Evolutionary conservation across 2,888 invertebrate species (phyloP), one percentile per base, ranked within the genome.

Genomic region (Branchellion lobata): DNA sequence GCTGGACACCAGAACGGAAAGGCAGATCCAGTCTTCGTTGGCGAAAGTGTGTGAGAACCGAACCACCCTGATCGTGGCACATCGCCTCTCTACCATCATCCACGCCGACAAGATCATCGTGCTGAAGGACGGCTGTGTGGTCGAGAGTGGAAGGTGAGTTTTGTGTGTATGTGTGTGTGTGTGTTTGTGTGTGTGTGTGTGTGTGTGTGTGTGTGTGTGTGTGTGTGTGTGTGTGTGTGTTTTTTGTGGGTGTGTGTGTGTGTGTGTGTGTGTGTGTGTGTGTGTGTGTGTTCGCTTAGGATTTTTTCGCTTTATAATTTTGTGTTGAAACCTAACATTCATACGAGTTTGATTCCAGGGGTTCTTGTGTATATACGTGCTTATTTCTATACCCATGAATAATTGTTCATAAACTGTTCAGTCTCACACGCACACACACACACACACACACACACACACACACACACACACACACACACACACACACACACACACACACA

Each of bases 31-130:
- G 89, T 90, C 92, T 24, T 93, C 94, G 0, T 86, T 95, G 71
- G 90, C 91, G 65, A 90, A 90, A 81, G 92, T 95, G 33, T 94
- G 94, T 86, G 90, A 91, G 0, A 93, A 95, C 86, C 91, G 94
- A 79, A 97, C 97, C 0, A 96, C 96, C 0, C 90, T 98, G 11
- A 93, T 97, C 78, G 93, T 98, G 51, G 97, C 98, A 0, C 97
- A 98, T 88, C 91, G 89, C 11, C 84, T 98, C 72, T 96, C 96
- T 0, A 98, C 97, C 0, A 92, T 98, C 81, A 94, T 96, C 83
- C 93, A 96, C 87, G 95, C 96, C 0, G 93, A 97, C 89, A 93
- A 95, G 88, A 98, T 98, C 85, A 88, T 97, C 5, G 97, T 98
- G 0, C 88, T 98, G 57, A 92, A 92, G 85, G 94, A 96, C 0